Percentiles rank a stretch among this genome's conserved stretches.
phyloP scores from a whole-genome alignment of 2,113 vertebrate genomes.

The Notothenia coriiceps region DNA sequence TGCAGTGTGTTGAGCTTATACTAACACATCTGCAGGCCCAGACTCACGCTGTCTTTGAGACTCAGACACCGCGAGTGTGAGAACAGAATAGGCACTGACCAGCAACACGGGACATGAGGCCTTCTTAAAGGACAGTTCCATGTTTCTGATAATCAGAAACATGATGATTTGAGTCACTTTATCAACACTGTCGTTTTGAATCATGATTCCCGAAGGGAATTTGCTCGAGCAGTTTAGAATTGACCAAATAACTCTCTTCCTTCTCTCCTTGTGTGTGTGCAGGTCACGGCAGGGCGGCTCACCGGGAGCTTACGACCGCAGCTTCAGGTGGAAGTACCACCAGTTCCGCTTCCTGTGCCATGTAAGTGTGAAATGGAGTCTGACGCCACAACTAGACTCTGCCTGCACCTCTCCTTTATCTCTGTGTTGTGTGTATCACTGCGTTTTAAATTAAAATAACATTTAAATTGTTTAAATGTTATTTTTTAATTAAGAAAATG shows the following conservation, averaged over 20 bases:
- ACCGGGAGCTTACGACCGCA: constrained; percentile 95
- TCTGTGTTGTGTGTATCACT: background rate
- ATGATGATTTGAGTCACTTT: rapidly evolving
- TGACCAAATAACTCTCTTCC: background rate
- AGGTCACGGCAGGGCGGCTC: constrained; percentile 91
- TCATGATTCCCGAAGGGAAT: background rate
- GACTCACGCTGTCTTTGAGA: constrained; percentile 43
- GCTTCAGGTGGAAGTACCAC: constrained; percentile 99
- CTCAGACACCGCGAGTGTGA: constrained; percentile 1
- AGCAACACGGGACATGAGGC: background rate
- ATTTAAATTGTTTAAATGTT: background rate
- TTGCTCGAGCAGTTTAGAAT: background rate
- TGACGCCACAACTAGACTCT: background rate
- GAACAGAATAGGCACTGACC: constrained; percentile 15
- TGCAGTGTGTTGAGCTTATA: constrained; percentile 54
- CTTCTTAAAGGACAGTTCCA: background rate
- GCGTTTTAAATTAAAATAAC: background rate
- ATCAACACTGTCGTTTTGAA: background rate
- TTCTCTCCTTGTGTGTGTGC: background rate
- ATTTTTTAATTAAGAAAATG: too few relatives aligned
- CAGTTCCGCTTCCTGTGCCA: constrained; percentile 99
- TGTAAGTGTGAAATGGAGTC: constrained; percentile 84
- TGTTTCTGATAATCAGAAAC: background rate
- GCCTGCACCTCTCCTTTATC: background rate
- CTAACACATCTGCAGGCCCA: constrained; percentile 76